Evolutionary conservation across 2,113 vertebrate species (phyloP).

Genomic region (Ariopsis seemanni): DNA sequence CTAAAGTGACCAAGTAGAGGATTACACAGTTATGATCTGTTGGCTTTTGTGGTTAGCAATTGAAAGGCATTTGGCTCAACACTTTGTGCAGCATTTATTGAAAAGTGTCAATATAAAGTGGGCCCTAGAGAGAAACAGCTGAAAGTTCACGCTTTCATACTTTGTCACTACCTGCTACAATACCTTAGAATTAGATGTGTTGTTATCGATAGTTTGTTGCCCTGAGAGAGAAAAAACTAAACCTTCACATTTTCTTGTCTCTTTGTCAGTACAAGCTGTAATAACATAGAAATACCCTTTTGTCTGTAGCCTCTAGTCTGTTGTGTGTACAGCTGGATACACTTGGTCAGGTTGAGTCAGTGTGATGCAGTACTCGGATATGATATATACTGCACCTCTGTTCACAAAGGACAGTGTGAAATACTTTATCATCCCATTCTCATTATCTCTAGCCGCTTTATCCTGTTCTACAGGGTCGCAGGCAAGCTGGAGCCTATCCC

Average conservation of each 20-base stretch:
- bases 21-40: conserved; percentile 55
- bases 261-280: not conserved
- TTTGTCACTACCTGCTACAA: not conserved
- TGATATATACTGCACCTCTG: conserved; percentile 5
- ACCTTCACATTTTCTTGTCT: not conserved
- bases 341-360: not conserved
- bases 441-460: too few species aligned
- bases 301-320: not conserved
- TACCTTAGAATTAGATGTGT: not conserved
- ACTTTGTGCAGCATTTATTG: conserved; percentile 46
- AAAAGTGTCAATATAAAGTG: conserved; percentile 45
- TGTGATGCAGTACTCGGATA: not conserved
- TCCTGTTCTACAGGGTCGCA: too few species aligned
- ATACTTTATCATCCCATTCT: too few species aligned
- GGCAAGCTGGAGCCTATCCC: too few species aligned
- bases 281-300: not conserved
- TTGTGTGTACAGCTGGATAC: not conserved
- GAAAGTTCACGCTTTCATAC: conserved; percentile 4
- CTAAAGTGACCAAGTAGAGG: conserved; percentile 54
- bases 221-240: not conserved
- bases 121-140: not conserved
- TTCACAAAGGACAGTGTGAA: not conserved
- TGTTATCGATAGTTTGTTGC: not conserved
- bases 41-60: conserved; percentile 51
- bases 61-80: conserved; percentile 53